Evolutionary conservation across 2,797 vertebrate species (phyloP), one percentile per base, ranked within the genome.

Genomic region (Oryzias dopingdopingensis): DNA sequence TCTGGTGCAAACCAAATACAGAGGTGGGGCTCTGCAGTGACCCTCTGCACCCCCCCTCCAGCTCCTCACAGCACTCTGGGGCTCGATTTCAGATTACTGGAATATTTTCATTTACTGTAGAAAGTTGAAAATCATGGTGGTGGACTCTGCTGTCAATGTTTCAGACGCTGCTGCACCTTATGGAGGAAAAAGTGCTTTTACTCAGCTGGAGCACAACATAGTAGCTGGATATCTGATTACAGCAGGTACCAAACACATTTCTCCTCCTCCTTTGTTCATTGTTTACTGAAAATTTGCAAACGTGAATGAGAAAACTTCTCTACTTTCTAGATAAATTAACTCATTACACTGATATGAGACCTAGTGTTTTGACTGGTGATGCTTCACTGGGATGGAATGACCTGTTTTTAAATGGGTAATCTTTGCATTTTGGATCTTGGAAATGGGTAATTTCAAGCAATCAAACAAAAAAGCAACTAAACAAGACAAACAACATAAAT

Each of bases 171-270:
- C 74, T 54, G 56, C 56, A 52, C 72, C 80, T 45, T 85, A 85
- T 43, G 93, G 90, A 65, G 91, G 82, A 44, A 81, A 89, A 80
- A 96, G 94, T 59, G 92, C 92, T 29, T 98, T 99, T 71, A 93
- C 95, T 10, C 95, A 96, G 87, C 75, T 72, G 41, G 97, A 99
- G 68, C 97, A 99, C 89, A 96, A 94, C 83, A 89, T 98, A 60
- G 93, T 99, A 42, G 97, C 97, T 61, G 88, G 88, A 85, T 99
- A 99, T 68, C 93, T 99, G 57, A 96, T 98, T 63, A 91, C 90
- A 63, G 97, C 97, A 96, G 96, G 96, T 99, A 96, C 79, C 29
- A 18, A 43, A 64, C 20, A 23, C 44, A 13, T 12, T 20, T 46
- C 12, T 12, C 6, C 6, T 6, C 47, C n/a, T 53, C 16, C n/a